phyloP scores from a whole-genome alignment of 2,797 vertebrate genomes.

The Vireo griseus region DNA sequence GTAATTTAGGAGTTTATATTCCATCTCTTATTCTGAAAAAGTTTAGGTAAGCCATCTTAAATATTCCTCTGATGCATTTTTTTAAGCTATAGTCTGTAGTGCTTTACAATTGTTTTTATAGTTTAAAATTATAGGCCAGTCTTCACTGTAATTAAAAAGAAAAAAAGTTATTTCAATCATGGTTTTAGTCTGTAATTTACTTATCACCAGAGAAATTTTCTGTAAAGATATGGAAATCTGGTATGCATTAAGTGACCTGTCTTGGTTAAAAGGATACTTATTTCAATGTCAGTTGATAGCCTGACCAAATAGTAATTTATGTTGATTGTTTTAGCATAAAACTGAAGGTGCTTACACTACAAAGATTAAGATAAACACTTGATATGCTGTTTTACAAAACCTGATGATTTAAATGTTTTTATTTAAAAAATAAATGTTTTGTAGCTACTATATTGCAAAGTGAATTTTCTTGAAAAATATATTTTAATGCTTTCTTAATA shows the following conservation, averaged over 20 bases:
- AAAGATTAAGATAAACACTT: constrained; percentile 40
- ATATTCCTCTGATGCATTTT: background rate
- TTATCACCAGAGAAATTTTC: background rate
- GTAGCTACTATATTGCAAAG: constrained; percentile 24
- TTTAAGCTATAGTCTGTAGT: background rate
- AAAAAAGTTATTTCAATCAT: background rate
- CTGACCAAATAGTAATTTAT: constrained; percentile 52
- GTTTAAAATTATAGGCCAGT: constrained; percentile 10
- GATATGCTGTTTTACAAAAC: constrained; percentile 50
- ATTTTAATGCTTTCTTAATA: background rate
- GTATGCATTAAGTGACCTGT: constrained; percentile 18
- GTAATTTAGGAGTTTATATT: background rate
- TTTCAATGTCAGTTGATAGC: constrained; percentile 29
- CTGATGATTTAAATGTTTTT: constrained; percentile 63
- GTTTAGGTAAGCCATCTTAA: background rate
- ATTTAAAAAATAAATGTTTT: constrained; percentile 70
- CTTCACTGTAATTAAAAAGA: background rate
- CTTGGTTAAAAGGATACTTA: constrained; percentile 54
- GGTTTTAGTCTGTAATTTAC: constrained; percentile 1
- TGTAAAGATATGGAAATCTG: background rate
- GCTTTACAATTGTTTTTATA: background rate
- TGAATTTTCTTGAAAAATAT: constrained; percentile 21
- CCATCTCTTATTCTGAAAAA: background rate
- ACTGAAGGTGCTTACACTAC: constrained; percentile 53
- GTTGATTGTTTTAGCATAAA: constrained; percentile 43